phyloP scores from a whole-genome alignment of 2,113 vertebrate genomes.

The Clupea harengus region DNA sequence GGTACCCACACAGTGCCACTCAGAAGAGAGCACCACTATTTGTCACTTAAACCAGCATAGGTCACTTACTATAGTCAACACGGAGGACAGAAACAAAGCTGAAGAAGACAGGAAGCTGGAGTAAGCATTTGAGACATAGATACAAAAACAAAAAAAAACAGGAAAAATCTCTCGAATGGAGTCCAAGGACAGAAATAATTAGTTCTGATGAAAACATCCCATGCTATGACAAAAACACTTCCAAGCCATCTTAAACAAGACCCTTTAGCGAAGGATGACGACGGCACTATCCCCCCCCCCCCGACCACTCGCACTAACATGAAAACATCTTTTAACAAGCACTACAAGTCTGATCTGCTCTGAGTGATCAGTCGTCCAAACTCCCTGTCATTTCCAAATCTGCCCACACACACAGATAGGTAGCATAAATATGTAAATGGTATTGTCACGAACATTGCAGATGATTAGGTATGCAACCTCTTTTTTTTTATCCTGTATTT shows the following conservation, averaged over 20 bases:
- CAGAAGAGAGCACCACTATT: constrained; percentile 51
- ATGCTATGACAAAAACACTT: constrained; percentile 24
- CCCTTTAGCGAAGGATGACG: not conserved
- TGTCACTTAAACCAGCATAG: not conserved
- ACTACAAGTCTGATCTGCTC: not conserved
- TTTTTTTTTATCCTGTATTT: constrained; percentile 16
- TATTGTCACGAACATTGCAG: constrained; percentile 53
- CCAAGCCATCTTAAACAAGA: constrained; percentile 30
- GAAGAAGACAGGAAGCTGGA: constrained; percentile 2
- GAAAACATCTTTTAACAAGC: constrained; percentile 14
- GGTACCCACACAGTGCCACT: constrained; percentile 73
- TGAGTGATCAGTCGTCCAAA: not conserved
- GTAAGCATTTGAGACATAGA: not conserved
- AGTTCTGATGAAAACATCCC: constrained; percentile 39
- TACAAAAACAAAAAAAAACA: constrained; percentile 20
- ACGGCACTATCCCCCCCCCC: not conserved
- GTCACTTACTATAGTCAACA: not conserved
- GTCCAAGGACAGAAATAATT: constrained; percentile 50
- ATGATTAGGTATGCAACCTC: constrained; percentile 51
- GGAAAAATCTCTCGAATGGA: constrained; percentile 23
- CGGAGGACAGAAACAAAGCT: constrained; percentile 41
- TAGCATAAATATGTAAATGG: constrained; percentile 56
- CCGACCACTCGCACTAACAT: not conserved
- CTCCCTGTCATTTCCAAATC: constrained; percentile 7
- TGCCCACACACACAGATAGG: constrained; percentile 11